Percentiles rank a stretch among this genome's conserved stretches.
These are phyloP conservation scores for Physella acuta DNA, from an alignment of 1,140 invertebrate genomes.

Conservation along the genomic window DNA sequence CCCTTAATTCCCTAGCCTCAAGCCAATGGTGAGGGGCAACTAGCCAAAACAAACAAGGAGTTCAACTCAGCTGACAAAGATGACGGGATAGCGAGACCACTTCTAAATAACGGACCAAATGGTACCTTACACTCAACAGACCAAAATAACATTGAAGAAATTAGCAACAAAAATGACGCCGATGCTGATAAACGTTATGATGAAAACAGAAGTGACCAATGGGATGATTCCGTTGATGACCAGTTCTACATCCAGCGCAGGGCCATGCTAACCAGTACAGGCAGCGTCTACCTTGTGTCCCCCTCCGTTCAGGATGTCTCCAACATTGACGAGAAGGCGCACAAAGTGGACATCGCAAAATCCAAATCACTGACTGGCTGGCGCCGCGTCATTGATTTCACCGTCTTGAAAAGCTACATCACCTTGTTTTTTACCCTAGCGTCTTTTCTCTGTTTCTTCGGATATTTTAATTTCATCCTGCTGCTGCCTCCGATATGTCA, in stretches of 20 bases:
- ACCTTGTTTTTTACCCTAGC: constrained; percentile 37
- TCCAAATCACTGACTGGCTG: background rate
- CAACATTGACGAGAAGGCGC: background rate
- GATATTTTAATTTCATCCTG: constrained; percentile 50
- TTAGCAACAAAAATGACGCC: background rate
- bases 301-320: constrained; percentile 5
- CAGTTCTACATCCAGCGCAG: background rate
- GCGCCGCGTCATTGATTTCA: constrained; percentile 46
- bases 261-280: constrained; percentile 22
- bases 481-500: constrained; percentile 40
- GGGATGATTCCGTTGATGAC: constrained; percentile 12
- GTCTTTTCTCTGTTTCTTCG: constrained; percentile 46
- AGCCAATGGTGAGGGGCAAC: background rate
- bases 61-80: background rate
- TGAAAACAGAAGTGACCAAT: constrained; percentile 21
- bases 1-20: too few relatives aligned
- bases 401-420: constrained; percentile 39
- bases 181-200: background rate
- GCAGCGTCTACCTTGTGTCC: constrained; percentile 21
- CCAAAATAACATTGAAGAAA: background rate
- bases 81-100: background rate
- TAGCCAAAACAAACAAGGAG: background rate
- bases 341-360: background rate
- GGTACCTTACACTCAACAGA: background rate
- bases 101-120: background rate